A percentile compares a stretch with the other conserved stretches of the same genome.
These are phyloP conservation scores for Ditylenchus weischeri DNA, from an alignment of 2,888 invertebrate genomes.

Conservation along the genomic window DNA sequence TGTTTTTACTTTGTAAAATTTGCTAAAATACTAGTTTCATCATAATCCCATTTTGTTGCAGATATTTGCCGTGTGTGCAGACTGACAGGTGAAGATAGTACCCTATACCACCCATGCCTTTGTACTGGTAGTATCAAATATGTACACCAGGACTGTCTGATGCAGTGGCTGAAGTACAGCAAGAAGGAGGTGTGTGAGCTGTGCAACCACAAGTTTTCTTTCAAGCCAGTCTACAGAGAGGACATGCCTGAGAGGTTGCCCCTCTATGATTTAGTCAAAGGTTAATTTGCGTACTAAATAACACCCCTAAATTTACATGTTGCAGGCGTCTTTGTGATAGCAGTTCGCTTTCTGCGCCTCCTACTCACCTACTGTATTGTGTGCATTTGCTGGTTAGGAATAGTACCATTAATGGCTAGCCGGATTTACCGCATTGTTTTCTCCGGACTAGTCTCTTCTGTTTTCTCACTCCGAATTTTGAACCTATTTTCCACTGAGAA, in stretches of 20 bases:
- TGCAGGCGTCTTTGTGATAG: slow-evolving; percentile 54
- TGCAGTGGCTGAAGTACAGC: slow-evolving; percentile 98
- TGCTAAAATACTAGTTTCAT: too few species aligned
- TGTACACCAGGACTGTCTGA: slow-evolving; percentile 67
- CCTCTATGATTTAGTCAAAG: slow-evolving; percentile 83
- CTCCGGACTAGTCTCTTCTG: slow-evolving; percentile 34
- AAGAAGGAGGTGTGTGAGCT: slow-evolving; percentile 92
- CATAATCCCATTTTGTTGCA: slow-evolving; percentile 11
- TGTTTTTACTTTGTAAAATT: too few species aligned
- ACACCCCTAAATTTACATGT: neutral
- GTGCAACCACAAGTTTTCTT: slow-evolving; percentile 93
- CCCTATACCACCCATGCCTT: slow-evolving; percentile 28
- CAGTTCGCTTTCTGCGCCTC: slow-evolving; percentile 86
- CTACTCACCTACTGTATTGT: slow-evolving; percentile 97
- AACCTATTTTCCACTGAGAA: slow-evolving; percentile 47
- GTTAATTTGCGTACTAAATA: slow-evolving; percentile 63
- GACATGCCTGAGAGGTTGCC: slow-evolving; percentile 98
- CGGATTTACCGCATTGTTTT: slow-evolving; percentile 45
- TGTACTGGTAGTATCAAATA: slow-evolving; percentile 98
- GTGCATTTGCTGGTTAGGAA: slow-evolving; percentile 91
- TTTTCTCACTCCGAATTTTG: slow-evolving; percentile 38
- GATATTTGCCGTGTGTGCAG: slow-evolving; percentile 40
- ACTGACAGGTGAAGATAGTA: slow-evolving; percentile 27
- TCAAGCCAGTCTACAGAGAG: slow-evolving; percentile 97
- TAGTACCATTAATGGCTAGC: slow-evolving; percentile 92